These are phyloP conservation scores for Ostrea denselamellosa DNA, from an alignment of 1,140 invertebrate species.

Conservation along the genomic window DNA sequence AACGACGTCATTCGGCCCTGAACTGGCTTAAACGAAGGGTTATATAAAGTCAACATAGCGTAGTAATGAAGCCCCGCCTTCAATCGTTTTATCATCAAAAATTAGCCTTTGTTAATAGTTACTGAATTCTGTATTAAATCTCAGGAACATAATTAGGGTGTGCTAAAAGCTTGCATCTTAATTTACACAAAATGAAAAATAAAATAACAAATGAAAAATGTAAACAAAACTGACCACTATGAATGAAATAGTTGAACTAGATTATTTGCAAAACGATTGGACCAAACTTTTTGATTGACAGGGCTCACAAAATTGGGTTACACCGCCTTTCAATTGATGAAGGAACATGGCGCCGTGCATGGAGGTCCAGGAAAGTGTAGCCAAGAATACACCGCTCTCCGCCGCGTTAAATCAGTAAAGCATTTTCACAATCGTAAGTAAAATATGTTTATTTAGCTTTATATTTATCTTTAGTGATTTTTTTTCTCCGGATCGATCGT, in stretches of 20 bases:
- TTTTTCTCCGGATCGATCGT: not conserved
- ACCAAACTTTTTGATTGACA: slow-evolving; percentile 43
- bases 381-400: slow-evolving; percentile 30
- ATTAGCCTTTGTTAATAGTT: not conserved
- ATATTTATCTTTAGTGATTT: slow-evolving; percentile 20
- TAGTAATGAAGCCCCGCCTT: slow-evolving; percentile 39
- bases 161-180: not conserved
- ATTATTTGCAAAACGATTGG: slow-evolving; percentile 17
- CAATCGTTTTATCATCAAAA: not conserved
- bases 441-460: slow-evolving; percentile 4
- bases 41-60: slow-evolving; percentile 39
- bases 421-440: slow-evolving; percentile 42
- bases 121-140: not conserved
- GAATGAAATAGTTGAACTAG: slow-evolving; percentile 40
- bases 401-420: slow-evolving; percentile 35
- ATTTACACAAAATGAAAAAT: not conserved
- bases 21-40: slow-evolving; percentile 20
- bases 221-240: slow-evolving; percentile 33
- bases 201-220: not conserved
- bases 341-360: slow-evolving; percentile 54
- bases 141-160: not conserved
- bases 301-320: slow-evolving; percentile 40
- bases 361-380: slow-evolving; percentile 42
- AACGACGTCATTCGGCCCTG: slow-evolving; percentile 26
- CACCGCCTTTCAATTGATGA: slow-evolving; percentile 42